These are phyloP conservation scores for Trididemnum miniatum DNA, from an alignment of 23 tunicate genomes.

Conservation along the genomic window DNA sequence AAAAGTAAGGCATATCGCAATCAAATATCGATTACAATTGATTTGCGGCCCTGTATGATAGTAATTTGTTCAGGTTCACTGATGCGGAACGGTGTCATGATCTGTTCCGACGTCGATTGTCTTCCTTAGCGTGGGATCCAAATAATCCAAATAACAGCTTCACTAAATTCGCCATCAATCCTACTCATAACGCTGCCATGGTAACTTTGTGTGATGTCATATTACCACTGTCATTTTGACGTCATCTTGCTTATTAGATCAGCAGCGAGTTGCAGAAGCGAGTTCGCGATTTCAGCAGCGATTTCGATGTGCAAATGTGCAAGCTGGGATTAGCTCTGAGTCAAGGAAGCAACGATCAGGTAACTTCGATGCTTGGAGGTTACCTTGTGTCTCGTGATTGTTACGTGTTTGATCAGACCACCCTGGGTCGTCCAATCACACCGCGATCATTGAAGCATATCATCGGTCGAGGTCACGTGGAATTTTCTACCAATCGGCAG, in stretches of 20 bases:
- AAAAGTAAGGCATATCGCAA: too few relatives aligned
- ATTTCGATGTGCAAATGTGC: slow-evolving; percentile 53
- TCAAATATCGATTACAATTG: too few relatives aligned
- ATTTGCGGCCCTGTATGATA: too few relatives aligned
- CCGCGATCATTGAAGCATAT: slow-evolving; percentile 60
- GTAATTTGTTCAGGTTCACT: slow-evolving; percentile 43
- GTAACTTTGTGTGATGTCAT: too few relatives aligned
- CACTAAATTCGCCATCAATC: too few relatives aligned
- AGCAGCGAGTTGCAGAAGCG: slow-evolving; percentile 36
- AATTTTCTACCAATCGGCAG: slow-evolving; percentile 86
- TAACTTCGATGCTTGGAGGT: too few relatives aligned
- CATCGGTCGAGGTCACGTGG: slow-evolving; percentile 77
- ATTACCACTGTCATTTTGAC: too few relatives aligned
- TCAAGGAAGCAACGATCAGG: neutral
- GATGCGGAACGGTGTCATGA: slow-evolving; percentile 32
- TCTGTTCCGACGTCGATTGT: slow-evolving; percentile 21
- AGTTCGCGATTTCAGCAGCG: slow-evolving; percentile 18
- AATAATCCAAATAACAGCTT: neutral
- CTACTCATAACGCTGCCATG: neutral
- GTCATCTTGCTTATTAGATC: too few relatives aligned
- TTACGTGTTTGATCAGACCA: neutral
- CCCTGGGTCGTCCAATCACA: neutral
- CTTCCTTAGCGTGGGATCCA: slow-evolving; percentile 22
- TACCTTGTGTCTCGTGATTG: too few relatives aligned
- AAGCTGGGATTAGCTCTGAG: slow-evolving; percentile 48